A percentile compares a stretch with the other conserved stretches of the same genome.
Conservation (phyloP, 2,797 vertebrate species). For the Phataginus tricuspis region DNA sequence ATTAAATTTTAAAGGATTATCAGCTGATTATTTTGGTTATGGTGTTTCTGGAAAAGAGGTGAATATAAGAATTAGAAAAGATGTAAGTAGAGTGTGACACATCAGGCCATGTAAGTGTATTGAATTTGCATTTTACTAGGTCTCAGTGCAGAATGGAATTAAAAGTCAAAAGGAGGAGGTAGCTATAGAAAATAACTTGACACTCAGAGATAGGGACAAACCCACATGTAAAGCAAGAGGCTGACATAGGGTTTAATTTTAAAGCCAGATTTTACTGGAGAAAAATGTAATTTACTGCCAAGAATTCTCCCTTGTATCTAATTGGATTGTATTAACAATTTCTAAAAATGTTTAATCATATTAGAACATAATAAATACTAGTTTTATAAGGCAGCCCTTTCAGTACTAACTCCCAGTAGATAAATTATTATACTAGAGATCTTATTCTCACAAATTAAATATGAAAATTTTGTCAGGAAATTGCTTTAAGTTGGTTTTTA, state of each 20-base stretch:
- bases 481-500: constrained; percentile 81
- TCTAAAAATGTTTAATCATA: constrained; percentile 56
- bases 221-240: neutral
- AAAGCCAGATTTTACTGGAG: neutral
- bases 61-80: neutral
- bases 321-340: constrained; percentile 55
- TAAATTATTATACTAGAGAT: constrained; percentile 67
- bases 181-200: neutral
- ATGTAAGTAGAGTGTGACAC: neutral
- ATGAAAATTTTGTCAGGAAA: constrained; percentile 78
- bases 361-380: constrained; percentile 59
- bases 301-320: constrained; percentile 26
- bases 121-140: neutral
- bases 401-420: constrained; percentile 66
- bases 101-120: neutral
- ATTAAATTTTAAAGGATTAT: neutral
- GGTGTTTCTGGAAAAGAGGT: neutral
- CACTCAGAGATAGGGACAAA: neutral
- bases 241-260: neutral
- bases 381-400: constrained; percentile 57
- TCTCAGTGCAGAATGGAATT: neutral
- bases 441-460: constrained; percentile 76
- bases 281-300: neutral
- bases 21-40: neutral
- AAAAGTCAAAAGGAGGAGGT: neutral